phyloP scores from a whole-genome alignment of 1,140 invertebrate species.

The Hylyphantes graminicola region DNA sequence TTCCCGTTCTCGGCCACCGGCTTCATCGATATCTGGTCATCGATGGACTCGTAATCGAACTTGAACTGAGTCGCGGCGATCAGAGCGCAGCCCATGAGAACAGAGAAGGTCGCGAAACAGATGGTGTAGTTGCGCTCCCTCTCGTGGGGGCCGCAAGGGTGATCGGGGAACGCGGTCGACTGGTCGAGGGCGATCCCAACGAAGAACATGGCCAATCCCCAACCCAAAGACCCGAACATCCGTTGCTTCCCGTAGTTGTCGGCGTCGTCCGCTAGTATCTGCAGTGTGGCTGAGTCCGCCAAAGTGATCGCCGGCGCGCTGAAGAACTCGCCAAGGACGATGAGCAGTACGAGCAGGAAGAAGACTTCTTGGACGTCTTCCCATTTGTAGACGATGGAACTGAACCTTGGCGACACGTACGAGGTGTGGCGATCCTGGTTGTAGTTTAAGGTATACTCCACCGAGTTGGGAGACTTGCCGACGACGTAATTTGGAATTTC shows the following conservation, averaged over 20 bases:
- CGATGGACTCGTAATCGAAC: conserved; percentile 67
- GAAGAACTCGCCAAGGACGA: conserved; percentile 96
- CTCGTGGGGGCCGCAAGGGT: conserved; percentile 88
- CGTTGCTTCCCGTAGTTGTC: conserved; percentile 92
- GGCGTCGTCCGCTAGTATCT: conserved; percentile 89
- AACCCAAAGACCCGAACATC: conserved; percentile 98
- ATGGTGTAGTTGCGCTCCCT: conserved; percentile 98
- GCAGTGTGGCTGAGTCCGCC: conserved; percentile 93
- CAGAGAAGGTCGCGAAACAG: conserved; percentile 97
- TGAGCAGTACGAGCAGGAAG: conserved; percentile 89
- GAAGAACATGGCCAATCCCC: conserved; percentile 98
- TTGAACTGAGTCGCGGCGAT: conserved; percentile 88
- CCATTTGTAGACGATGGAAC: conserved; percentile 87
- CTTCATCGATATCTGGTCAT: conserved; percentile 58
- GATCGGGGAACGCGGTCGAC: conserved; percentile 86
- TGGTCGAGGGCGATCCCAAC: conserved; percentile 98
- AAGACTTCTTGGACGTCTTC: conserved; percentile 96
- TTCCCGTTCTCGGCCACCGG: conserved; percentile 31
- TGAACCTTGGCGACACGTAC: conserved; percentile 92
- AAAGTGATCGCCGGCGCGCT: conserved; percentile 95
- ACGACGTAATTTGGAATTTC: conserved; percentile 65
- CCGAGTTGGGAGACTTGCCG: conserved; percentile 80
- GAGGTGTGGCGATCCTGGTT: conserved; percentile 78
- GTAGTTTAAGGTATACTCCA: conserved; percentile 82
- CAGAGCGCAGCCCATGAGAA: conserved; percentile 94